phyloP scores from a whole-genome alignment of 2,113 vertebrate species.

The Microcebus murinus region DNA sequence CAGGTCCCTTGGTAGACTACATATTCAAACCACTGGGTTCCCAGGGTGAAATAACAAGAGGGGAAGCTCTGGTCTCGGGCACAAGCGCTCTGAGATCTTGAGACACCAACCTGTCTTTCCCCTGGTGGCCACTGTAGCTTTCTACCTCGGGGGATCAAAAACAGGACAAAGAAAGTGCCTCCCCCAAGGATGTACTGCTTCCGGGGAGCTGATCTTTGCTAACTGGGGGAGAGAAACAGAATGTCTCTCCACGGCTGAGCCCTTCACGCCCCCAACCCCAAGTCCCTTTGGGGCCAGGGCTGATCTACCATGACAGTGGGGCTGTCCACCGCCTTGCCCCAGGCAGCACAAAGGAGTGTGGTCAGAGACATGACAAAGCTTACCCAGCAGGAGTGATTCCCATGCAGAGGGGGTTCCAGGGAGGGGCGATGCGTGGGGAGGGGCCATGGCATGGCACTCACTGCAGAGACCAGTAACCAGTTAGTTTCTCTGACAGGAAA shows the following conservation, averaged over 20 bases:
- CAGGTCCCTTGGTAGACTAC: not conserved
- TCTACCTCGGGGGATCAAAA: not conserved
- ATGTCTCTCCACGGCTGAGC: not conserved
- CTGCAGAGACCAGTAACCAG: not conserved
- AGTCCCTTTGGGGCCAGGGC: accelerated
- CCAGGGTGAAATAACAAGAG: not conserved
- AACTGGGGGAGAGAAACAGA: not conserved
- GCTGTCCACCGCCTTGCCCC: accelerated
- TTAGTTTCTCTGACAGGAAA: not conserved
- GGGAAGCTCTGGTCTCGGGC: not conserved
- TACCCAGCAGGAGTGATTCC: not conserved
- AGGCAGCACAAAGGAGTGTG: not conserved
- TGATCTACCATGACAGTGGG: not conserved
- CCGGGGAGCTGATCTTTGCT: not conserved
- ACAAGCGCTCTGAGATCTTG: not conserved
- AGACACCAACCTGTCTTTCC: not conserved
- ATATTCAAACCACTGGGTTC: not conserved
- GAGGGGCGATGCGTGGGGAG: not conserved
- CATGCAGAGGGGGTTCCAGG: not conserved
- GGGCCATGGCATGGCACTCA: accelerated
- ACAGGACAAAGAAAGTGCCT: not conserved
- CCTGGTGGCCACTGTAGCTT: not conserved
- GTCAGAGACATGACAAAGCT: not conserved
- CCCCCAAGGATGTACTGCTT: not conserved
- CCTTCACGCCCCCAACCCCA: not conserved